Evolutionary conservation across 1,140 invertebrate species (phyloP).

Genomic region (Zaprionus lachaisei): DNA sequence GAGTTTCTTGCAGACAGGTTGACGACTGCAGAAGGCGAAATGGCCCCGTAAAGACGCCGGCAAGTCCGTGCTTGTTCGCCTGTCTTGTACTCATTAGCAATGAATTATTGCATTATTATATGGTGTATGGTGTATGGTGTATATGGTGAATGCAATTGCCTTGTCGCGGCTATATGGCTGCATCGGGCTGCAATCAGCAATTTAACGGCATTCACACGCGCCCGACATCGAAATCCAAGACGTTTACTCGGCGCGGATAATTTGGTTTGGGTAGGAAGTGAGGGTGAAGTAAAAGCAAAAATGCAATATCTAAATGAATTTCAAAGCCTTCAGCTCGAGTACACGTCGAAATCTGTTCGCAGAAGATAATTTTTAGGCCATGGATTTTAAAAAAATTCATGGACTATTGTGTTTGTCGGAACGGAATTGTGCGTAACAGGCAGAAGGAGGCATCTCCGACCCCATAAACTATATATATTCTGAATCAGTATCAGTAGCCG

Average conservation of each 20-base stretch:
- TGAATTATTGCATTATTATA: slow-evolving; percentile 28
- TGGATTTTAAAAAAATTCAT: too few relatives aligned
- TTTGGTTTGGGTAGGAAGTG: not conserved
- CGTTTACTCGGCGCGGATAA: not conserved
- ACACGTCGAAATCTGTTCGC: not conserved
- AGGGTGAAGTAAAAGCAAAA: not conserved
- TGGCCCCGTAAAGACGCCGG: slow-evolving; percentile 38
- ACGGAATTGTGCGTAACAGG: too few relatives aligned
- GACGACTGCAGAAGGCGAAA: slow-evolving; percentile 55
- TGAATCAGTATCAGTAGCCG: too few relatives aligned
- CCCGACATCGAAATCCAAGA: slow-evolving; percentile 64
- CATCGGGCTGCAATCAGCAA: slow-evolving; percentile 47
- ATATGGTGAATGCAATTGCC: slow-evolving; percentile 5
- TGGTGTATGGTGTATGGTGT: not conserved
- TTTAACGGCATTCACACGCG: slow-evolving; percentile 50
- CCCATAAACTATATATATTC: too few relatives aligned
- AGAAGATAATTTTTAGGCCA: not conserved
- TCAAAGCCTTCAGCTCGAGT: not conserved
- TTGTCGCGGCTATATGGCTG: not conserved
- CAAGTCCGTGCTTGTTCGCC: slow-evolving; percentile 51
- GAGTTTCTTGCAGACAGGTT: slow-evolving; percentile 54
- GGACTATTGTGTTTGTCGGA: too few relatives aligned
- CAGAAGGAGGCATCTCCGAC: too few relatives aligned
- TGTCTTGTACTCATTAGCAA: slow-evolving; percentile 46
- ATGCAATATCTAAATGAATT: not conserved